Evolutionary conservation across 2,888 invertebrate genomes (phyloP), one percentile per base, ranked within the genome.

Genomic region (Pristionchus entomophagus): DNA sequence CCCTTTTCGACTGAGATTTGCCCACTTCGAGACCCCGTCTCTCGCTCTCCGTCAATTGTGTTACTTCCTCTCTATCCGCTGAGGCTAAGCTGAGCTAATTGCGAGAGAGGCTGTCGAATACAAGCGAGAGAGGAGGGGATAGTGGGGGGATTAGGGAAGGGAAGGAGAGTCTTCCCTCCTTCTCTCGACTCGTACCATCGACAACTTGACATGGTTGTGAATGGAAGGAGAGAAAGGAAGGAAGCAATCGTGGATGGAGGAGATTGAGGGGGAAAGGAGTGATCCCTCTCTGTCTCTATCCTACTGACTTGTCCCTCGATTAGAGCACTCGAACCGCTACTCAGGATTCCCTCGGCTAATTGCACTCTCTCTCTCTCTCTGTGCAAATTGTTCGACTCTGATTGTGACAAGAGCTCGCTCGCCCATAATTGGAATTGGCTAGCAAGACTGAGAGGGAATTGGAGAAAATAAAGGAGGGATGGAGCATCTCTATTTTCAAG

Each of bases 211-310:
- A 65, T 51, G 49, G 84, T 65, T 35, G 69, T 62, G 84, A 62
- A 65, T 35, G n/a, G 69, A 56, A 19, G 32, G 35, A 51, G n/a
- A 17, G 26, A 78, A 26, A 62, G 45, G 85, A 85, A 77, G 77
- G 77, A 85, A 85, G 85, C 85, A 85, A 85, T 85, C 85, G 78
- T 51, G 51, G 51, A 80, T 29, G 22, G 32, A 65, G 29, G 41
- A 82, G 22, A 41, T 22, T 77, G 77, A 14, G 29, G 6, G 77
- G 77, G 38, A 45, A 17, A 38, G n/a, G 8, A 38, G 26, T 59
- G 80, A 41, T 17, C 51, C 53, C 29, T 51, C 49, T 77, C 32
- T 69, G 5, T 32, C 73, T 41, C 49, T 49, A 73, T 73, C 45
- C 73, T n/a, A 73, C 38, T 77, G 41, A n/a, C 41, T 73, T 32